Conservation (phyloP, 2,113 vertebrate genomes). For the Maccullochella peelii region DNA sequence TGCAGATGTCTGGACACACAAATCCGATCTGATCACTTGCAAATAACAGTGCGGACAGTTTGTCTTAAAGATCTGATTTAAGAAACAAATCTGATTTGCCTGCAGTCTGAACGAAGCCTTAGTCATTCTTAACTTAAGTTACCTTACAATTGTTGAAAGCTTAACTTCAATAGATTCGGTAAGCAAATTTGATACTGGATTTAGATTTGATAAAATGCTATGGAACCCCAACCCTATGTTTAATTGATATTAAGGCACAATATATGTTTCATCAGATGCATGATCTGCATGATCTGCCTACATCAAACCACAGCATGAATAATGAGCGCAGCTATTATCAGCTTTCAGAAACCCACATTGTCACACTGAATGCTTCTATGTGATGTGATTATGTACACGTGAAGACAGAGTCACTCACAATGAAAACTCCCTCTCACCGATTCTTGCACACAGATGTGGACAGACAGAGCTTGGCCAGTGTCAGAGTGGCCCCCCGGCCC, state of each 20-base stretch:
- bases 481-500: slow-evolving; percentile 17
- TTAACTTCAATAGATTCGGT: not conserved
- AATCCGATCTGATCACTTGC: no score
- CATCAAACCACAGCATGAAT: slow-evolving; percentile 32
- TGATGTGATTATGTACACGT: slow-evolving; percentile 37
- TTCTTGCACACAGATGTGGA: slow-evolving; percentile 33
- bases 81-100: no score
- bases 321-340: slow-evolving; percentile 51
- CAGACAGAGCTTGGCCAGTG: slow-evolving; percentile 27
- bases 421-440: slow-evolving; percentile 15
- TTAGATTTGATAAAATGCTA: not conserved
- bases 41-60: no score
- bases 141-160: not conserved
- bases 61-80: no score
- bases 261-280: slow-evolving; percentile 9
- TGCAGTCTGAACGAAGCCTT: no score
- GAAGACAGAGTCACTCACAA: slow-evolving; percentile 27
- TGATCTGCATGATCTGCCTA: not conserved
- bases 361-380: slow-evolving; percentile 8
- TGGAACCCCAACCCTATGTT: not conserved
- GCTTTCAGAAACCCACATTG: slow-evolving; percentile 28
- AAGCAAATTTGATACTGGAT: not conserved
- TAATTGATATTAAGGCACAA: slow-evolving; percentile 8
- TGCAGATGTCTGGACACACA: no score
- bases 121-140: not conserved